Evolutionary conservation across 2,797 vertebrate species (phyloP).

Genomic region (Nannoperca obscura): DNA sequence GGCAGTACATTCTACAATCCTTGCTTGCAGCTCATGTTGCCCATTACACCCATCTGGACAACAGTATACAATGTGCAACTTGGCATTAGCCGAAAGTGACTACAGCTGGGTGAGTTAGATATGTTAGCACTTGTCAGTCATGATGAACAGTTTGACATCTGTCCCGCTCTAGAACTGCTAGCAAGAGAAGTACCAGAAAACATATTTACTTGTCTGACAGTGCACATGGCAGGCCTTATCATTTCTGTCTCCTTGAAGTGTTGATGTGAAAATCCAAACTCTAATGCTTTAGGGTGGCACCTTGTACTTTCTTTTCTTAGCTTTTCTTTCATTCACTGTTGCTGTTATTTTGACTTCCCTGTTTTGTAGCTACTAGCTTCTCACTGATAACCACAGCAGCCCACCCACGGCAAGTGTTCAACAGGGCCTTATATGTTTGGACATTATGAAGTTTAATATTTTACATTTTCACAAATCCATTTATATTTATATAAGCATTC

Average conservation of each 20-base stretch:
- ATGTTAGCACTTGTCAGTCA: not conserved
- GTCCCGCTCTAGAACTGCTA: not conserved
- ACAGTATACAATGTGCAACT: not conserved
- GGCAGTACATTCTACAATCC: no score
- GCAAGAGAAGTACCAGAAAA: not conserved
- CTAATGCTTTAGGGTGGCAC: not conserved
- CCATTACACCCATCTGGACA: not conserved
- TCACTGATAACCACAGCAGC: not conserved
- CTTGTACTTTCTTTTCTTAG: not conserved
- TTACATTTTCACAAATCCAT: not conserved
- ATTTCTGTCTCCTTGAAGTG: not conserved
- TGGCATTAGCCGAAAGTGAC: not conserved
- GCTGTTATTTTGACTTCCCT: not conserved
- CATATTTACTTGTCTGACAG: slow-evolving; percentile 4
- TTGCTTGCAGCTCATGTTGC: no score
- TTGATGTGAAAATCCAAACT: not conserved
- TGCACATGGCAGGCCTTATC: not conserved
- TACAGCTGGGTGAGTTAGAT: not conserved
- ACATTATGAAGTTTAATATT: not conserved
- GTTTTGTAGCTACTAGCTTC: not conserved
- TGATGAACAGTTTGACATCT: not conserved
- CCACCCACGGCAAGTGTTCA: not conserved
- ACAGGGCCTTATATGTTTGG: not conserved
- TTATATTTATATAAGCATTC: not conserved
- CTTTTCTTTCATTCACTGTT: not conserved